Conservation (phyloP, 92 coral and sea anemone species). For the Porites evermanni region DNA sequence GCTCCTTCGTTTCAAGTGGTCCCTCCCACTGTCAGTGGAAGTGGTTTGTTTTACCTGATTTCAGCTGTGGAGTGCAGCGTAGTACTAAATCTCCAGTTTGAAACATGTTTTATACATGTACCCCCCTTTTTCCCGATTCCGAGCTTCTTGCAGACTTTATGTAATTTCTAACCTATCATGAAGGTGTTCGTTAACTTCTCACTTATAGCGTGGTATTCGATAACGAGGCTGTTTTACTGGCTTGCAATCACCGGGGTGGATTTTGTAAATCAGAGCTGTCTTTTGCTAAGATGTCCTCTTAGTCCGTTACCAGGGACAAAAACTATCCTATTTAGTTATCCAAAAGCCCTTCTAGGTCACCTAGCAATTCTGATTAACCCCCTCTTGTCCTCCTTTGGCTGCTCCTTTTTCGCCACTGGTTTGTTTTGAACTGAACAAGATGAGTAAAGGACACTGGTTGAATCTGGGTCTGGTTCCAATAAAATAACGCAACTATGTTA, state of each 20-base stretch:
- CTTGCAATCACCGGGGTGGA: constrained; percentile 29
- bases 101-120: constrained; percentile 16
- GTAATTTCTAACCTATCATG: constrained; percentile 9
- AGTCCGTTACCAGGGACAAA: constrained; percentile 20
- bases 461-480: neutral
- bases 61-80: no score
- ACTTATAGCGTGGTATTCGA: constrained; percentile 18
- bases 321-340: constrained; percentile 39
- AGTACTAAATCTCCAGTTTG: no score
- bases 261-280: constrained; percentile 41
- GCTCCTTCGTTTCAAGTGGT: constrained; percentile 54
- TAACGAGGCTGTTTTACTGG: constrained; percentile 52
- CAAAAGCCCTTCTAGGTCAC: constrained; percentile 18
- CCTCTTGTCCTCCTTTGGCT: neutral
- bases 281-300: constrained; percentile 41
- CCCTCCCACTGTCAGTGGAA: neutral
- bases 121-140: constrained; percentile 67
- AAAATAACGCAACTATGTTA: neutral
- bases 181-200: constrained; percentile 26
- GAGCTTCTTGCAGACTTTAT: constrained; percentile 54
- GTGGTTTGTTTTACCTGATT: no score
- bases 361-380: neutral
- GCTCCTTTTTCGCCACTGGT: neutral
- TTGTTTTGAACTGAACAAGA: no score
- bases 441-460: neutral